A percentile compares a stretch with the other conserved stretches of the same genome.
Conservation (phyloP, 2,113 vertebrate species). For the Amphiprion percula region DNA sequence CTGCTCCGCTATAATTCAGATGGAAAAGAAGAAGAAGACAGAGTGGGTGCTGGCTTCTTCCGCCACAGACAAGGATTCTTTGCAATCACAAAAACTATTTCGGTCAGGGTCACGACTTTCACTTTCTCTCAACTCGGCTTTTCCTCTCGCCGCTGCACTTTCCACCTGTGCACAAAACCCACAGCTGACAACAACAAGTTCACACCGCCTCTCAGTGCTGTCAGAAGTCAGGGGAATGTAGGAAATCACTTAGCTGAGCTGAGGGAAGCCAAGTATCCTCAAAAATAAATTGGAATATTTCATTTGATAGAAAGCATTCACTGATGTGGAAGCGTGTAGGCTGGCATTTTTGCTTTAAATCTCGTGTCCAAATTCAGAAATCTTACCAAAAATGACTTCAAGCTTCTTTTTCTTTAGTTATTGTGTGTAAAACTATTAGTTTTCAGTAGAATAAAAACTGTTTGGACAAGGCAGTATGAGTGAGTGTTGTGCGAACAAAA, state of each 20-base stretch:
- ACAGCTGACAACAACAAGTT: conserved; percentile 48
- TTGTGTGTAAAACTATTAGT: neutral
- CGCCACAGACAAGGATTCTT: conserved; percentile 14
- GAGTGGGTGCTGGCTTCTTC: neutral
- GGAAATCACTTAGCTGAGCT: neutral
- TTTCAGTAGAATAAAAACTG: neutral
- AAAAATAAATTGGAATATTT: neutral
- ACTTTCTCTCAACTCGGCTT: conserved; percentile 9
- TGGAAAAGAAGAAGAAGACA: no score
- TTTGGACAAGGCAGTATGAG: neutral
- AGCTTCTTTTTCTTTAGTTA: neutral
- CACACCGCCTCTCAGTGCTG: conserved; percentile 6
- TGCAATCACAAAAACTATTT: conserved; percentile 15
- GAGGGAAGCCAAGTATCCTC: neutral
- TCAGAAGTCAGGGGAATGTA: conserved; percentile 12
- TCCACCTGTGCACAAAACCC: conserved; percentile 50
- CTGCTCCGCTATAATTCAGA: no score
- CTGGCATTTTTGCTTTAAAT: neutral
- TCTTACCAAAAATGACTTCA: no score
- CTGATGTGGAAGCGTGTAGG: neutral
- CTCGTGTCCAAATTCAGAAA: no score
- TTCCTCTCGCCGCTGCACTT: neutral
- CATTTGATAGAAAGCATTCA: neutral
- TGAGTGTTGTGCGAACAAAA: conserved; percentile 25
- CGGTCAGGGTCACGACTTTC: conserved; percentile 32